Base-by-base conservation (phyloP, 2,888 invertebrate genomes). In the Nesidiocoris tenuis region DNA sequence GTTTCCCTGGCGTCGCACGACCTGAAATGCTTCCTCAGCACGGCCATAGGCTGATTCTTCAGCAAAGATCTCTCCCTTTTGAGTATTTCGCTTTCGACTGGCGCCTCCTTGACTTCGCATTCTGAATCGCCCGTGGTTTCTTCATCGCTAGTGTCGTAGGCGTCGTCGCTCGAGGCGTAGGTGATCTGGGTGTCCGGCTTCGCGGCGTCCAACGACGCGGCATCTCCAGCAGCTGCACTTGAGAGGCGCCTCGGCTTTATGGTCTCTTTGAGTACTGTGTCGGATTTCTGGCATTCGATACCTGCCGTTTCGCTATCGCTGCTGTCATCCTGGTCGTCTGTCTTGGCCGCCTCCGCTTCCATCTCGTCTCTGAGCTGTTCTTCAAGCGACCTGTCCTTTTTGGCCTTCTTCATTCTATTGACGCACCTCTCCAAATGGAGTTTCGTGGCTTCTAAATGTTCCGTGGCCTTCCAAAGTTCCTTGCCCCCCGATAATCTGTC, bases 391-490 rank as follows among this genome's bases (percentile, higher is more conserved):
- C 56, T 67, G 22, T 25, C 61, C 24, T 61, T 70, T 24, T 23
- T 70, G 12, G 24, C 54, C 61, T 21, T 17, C 18, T 70, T 70
- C 70, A 70, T 59, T 18, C 72, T 24, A 19, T 56, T 61, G 16
- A 72, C 18, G 54, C 72, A 61, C 21, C 61, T 61, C 19, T 61
- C 72, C 19, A 72, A 72, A 72, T 72, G 72, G 9, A 72, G 24
- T 57, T 72, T 61, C 1, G 72, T 72, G 9, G 72, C 72, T 72
- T 72, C 72, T 17, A 72, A 18, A 16, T 72, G 72, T 39, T 61
- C 61, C n/a, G 61, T 61, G 1, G 72, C 72, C n/a, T 72, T 72
- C 72, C 72, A 72, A n/a, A 72, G 63, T 56, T 72, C 72, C 24
- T 61, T 72, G 25, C 59, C 59, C 5, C 61, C 72, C 21, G 72